Evolutionary conservation across 2,113 vertebrate species (phyloP).

Genomic region (Daubentonia madagascariensis): DNA sequence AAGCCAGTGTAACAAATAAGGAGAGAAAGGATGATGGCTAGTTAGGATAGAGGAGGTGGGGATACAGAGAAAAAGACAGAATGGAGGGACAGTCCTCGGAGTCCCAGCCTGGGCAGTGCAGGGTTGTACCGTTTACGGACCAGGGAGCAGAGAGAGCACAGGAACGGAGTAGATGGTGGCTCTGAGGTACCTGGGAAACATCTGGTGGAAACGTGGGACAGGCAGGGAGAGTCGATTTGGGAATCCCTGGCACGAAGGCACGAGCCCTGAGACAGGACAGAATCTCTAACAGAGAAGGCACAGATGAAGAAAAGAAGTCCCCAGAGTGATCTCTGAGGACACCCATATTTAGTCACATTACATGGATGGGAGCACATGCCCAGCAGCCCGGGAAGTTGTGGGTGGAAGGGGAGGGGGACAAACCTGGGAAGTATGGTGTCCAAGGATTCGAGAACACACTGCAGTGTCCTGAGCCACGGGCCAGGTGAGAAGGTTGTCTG

Average conservation of each 20-base stretch:
- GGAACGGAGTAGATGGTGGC: not conserved
- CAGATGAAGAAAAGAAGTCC: not conserved
- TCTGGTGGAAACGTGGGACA: not conserved
- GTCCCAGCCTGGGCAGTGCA: not conserved
- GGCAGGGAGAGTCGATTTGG: not conserved
- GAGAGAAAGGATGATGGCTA: not conserved
- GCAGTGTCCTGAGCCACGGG: not conserved
- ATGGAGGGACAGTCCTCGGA: not conserved
- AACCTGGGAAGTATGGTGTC: not conserved
- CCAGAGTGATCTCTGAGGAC: not conserved
- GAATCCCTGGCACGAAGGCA: not conserved
- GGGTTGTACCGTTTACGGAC: too few species aligned
- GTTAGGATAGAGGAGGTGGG: not conserved
- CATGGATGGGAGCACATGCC: fast-evolving
- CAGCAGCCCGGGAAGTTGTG: not conserved
- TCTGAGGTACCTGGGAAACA: not conserved
- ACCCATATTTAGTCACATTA: not conserved
- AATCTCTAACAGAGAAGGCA: not conserved
- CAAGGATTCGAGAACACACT: not conserved
- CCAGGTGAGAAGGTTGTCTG: not conserved
- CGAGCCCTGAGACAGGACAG: not conserved
- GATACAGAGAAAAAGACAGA: too few species aligned
- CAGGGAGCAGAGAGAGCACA: not conserved
- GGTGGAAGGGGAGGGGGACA: not conserved
- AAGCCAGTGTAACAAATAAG: not conserved